Base-by-base conservation (phyloP, 2,113 vertebrate genomes). In the Dermatemys mawii region DNA sequence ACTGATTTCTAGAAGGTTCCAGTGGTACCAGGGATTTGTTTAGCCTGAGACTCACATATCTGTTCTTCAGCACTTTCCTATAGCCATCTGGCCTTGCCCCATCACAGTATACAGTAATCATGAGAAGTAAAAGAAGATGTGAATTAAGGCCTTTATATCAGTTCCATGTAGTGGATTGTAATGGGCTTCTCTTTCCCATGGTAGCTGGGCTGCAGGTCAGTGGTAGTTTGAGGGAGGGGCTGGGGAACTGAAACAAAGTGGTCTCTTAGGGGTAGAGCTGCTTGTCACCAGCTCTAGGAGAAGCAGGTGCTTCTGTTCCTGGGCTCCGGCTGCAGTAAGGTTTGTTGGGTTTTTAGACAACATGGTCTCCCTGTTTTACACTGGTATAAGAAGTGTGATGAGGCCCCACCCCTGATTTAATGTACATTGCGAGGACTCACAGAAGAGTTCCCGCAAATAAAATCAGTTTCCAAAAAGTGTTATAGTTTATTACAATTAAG, bases 351-450 rank as follows among this genome's bases (percentile, higher is more conserved):
- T 50, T 29, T 17, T 27, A 60, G 51, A 21, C n/a, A 75, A 60
- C 35, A 5, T 55, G 70, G 24, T 19, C 51, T 70, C 80, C 49
- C n/a, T 7, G 21, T 3, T 60, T 60, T 29, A 8, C 63, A 84
- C 19, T 1, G 35, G 4, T 48, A 85, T n/a, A 32, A n/a, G 35
- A 46, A 12, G 38, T 32, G 8, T 60, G 17, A 63, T 1, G 51
- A 81, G 27, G 6, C 32, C 54, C 19, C 32, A 46, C 1, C 26
- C 24, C 26, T 87, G 81, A 10, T 16, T 53, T 1, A 63, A 0
- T 2, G 10, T 48, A 41, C 1, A 0, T 1, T 16, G 32, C 88
- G 51, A 8, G 19, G 8, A 75, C 75, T n/a, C 51, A n/a, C 32
- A 75, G 81, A 11, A 51, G n/a, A 67, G 35, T 1, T 11, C 48